Evolutionary conservation across 2,888 invertebrate species (phyloP), one percentile per base, ranked within the genome.

Genomic region (Eurois occulta): DNA sequence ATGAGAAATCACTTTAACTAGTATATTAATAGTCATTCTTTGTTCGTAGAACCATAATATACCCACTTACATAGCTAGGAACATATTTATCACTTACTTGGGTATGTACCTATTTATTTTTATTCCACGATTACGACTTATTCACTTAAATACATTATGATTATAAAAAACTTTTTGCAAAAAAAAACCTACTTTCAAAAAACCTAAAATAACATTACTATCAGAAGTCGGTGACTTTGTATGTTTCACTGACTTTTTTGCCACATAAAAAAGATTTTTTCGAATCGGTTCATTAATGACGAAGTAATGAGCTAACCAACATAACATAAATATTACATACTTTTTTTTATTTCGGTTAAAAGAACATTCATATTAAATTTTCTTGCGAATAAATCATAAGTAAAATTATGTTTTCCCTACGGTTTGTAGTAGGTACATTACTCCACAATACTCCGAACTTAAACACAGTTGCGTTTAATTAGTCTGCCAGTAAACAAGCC

Each of bases 401-500:
- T 28, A 2, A 10, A 58, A 6, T 55, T 55, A 55, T 58, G 58
- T 16, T 58, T 28, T 58, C 6, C 58, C 35, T 24, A 24, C 62
- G 24, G 35, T 62, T 38, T 38, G 18, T 35, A 35, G 24, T 35
- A 62, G 24, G 4, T 46, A 65, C 41, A 41, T 24, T 41, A 41
- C 41, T 65, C 28, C 16, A 38, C 64, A 77, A 60, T 38, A 21
- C n/a, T 24, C n/a, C 41, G 18, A 41, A 66, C 48, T 38, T 32
- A 43, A 24, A 66, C 16, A 18, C 32, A 60, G 68, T 66, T 69
- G 35, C 13, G 68, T 75, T 71, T 64, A 80, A 76, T 81, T 43
- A 74, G 52, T 60, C 64, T 32, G 58, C 35, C 46, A 21, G 75
- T 70, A 87, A 85, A 84, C 81, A 72, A 84, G n/a, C 72, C 72